phyloP scores from a whole-genome alignment of 2,113 vertebrate species.

The Upupa epops region DNA sequence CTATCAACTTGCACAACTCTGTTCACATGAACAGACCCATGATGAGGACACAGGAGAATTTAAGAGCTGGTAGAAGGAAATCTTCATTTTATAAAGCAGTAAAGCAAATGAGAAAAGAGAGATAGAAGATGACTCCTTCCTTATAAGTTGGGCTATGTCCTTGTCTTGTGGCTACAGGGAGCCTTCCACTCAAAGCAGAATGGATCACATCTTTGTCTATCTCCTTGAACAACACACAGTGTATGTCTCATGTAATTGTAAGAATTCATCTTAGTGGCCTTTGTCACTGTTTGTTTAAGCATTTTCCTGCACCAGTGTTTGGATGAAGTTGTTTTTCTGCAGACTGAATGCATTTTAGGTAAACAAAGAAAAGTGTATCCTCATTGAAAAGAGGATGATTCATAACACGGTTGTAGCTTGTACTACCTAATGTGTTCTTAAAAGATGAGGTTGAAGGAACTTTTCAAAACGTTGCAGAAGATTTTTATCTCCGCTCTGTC shows the following conservation, averaged over 20 bases:
- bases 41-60: not conserved
- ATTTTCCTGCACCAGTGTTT: not conserved
- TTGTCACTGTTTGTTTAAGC: not conserved
- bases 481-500: conserved; percentile 76
- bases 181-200: not conserved
- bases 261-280: not conserved
- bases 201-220: not conserved
- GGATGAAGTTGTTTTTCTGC: not conserved
- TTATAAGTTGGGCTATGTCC: not conserved
- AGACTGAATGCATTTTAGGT: not conserved
- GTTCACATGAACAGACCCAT: not conserved
- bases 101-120: not conserved
- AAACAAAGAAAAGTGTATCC: not conserved
- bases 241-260: not conserved
- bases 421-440: conserved; percentile 46
- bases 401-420: not conserved
- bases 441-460: conserved; percentile 22
- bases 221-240: not conserved
- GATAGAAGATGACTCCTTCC: not conserved
- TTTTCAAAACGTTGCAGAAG: conserved; percentile 65
- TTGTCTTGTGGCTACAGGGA: not conserved
- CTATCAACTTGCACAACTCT: not conserved
- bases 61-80: not conserved
- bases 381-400: not conserved
- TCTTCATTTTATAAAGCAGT: not conserved